phyloP scores from a whole-genome alignment of 2,888 invertebrate genomes.

The Norana najaformis region DNA sequence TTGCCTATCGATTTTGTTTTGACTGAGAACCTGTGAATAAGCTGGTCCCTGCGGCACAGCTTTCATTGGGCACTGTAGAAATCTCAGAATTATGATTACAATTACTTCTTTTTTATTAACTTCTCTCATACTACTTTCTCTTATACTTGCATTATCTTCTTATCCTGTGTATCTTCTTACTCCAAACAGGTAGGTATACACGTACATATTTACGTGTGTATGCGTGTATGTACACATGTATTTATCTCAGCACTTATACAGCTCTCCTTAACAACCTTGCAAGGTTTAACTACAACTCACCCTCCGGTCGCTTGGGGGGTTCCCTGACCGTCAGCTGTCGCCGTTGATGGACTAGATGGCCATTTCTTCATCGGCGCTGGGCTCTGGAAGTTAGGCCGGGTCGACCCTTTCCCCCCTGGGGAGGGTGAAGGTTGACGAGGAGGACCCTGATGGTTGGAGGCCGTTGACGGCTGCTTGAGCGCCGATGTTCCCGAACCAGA shows the following conservation, averaged over 20 bases:
- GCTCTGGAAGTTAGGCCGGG: conserved; percentile 3
- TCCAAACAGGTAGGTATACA: neutral
- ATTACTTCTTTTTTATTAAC: too few relatives aligned
- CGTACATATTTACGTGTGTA: neutral
- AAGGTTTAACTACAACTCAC: neutral
- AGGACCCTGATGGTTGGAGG: neutral
- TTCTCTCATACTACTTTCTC: neutral
- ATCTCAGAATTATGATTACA: too few relatives aligned
- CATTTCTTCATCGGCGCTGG: conserved; percentile 49
- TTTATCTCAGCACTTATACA: neutral
- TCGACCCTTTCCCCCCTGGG: neutral
- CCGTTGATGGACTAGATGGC: conserved; percentile 48
- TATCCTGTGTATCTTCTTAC: neutral
- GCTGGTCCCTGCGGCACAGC: too few relatives aligned
- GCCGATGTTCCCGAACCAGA: neutral
- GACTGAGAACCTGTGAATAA: too few relatives aligned
- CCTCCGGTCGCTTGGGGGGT: neutral
- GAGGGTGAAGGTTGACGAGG: neutral
- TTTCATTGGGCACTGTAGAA: too few relatives aligned
- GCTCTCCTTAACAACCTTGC: neutral
- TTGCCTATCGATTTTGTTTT: too few relatives aligned
- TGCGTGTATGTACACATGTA: neutral
- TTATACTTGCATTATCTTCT: neutral
- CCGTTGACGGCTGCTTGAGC: neutral
- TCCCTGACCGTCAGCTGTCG: neutral